These are phyloP conservation scores for Chaetorhynchus papuensis DNA, from an alignment of 2,113 vertebrate species.

Conservation along the genomic window DNA sequence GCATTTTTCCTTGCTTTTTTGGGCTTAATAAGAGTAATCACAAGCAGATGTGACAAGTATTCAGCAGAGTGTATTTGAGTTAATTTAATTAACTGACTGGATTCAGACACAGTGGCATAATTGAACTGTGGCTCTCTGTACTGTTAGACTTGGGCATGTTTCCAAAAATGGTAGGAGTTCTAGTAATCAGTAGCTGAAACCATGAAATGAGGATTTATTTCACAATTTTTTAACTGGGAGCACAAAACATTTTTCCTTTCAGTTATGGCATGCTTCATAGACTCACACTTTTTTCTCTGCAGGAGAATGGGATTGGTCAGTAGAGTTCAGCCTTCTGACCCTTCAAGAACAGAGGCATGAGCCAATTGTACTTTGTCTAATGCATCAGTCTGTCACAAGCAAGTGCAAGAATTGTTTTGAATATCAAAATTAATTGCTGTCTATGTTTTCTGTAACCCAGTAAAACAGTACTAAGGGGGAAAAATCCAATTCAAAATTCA, in stretches of 20 bases:
- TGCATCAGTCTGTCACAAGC: neutral
- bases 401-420: neutral
- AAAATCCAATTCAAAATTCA: neutral
- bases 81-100: neutral
- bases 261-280: neutral
- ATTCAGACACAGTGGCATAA: neutral
- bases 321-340: neutral
- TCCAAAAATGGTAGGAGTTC: neutral
- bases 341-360: neutral
- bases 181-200: neutral
- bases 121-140: neutral
- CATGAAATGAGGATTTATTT: neutral
- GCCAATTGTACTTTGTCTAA: neutral
- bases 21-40: neutral
- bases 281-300: neutral
- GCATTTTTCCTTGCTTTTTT: neutral
- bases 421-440: neutral
- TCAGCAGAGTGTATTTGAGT: neutral
- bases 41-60: neutral
- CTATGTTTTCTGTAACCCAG: neutral
- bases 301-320: neutral
- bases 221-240: neutral
- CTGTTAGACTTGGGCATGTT: neutral
- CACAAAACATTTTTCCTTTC: neutral
- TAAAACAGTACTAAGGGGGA: neutral